Base-by-base conservation (phyloP, 2,888 invertebrate species). In the Epinotia brunnichana region DNA sequence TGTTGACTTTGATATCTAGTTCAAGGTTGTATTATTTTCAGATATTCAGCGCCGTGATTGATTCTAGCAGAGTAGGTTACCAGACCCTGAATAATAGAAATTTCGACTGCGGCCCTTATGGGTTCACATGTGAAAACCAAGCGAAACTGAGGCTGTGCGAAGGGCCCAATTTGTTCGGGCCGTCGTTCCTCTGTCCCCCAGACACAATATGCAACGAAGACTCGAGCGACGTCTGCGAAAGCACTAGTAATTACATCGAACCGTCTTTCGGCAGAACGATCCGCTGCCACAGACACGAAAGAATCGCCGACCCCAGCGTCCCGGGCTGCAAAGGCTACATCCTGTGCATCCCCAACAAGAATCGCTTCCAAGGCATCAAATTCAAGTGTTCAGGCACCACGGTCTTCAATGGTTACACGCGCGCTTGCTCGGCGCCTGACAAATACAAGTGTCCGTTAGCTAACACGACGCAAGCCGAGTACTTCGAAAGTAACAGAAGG, bases 291-390 rank as follows among this genome's bases (percentile, higher is more conserved):
- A 85, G 87, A 64, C 87, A 90, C 73, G 91, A 93, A 78, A 85
- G 93, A 74, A 85, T 93, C 10, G 90, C 89, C 0, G 93, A 93
- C 72, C 88, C 91, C 0, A 89, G 80, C 69, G 89, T 92, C 0
- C 86, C 90, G 0, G 88, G 85, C 3, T 93, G 93, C 79, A 93
- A 93, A 79, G 92, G 92, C 9, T 93, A 93, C 77, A 92, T 93
- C 54, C 81, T 93, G 0, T 93, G 93, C 76, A 89, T 93, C 24
- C 87, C 90, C 0, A 92, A 90, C 76, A 90, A 87, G 74, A 88
- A 87, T 70, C 87, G 89, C 48, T 91, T 91, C 76, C 91, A 92
- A 83, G 91, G 90, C 17, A 90, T 92, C 67, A 92, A 91, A 73
- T 93, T 92, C 76, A 89, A 90, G 75, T 93, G 93, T 73, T 85